A percentile compares a stretch with the other conserved stretches of the same genome.
Conservation (phyloP, 2,797 vertebrate species). For the Rhinophrynus dorsalis region DNA sequence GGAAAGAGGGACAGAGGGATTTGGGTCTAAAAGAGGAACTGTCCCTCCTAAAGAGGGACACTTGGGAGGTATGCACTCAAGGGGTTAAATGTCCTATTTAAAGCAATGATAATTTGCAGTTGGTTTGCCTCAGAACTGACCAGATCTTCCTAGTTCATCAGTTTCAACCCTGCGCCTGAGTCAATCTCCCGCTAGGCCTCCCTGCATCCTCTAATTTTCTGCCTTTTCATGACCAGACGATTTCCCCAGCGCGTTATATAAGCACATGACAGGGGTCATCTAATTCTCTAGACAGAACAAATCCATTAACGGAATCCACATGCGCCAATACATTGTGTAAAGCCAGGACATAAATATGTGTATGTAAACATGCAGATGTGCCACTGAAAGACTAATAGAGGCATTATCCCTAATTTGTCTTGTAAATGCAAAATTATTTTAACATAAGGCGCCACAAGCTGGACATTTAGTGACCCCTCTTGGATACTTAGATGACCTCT, state of each 20-base stretch:
- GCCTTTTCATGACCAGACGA: too few relatives aligned
- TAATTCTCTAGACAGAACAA: not conserved
- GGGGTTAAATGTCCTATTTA: too few relatives aligned
- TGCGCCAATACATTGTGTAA: not conserved
- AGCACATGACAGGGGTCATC: not conserved
- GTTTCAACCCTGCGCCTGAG: not conserved
- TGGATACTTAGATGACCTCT: not conserved
- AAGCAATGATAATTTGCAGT: too few relatives aligned
- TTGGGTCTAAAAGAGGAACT: too few relatives aligned
- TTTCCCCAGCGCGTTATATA: too few relatives aligned
- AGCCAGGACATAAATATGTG: not conserved
- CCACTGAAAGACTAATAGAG: not conserved
- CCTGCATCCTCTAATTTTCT: too few relatives aligned
- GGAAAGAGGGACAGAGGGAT: too few relatives aligned
- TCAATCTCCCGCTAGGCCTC: too few relatives aligned
- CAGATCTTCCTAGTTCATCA: too few relatives aligned
- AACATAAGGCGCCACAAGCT: not conserved
- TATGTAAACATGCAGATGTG: not conserved
- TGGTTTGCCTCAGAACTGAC: too few relatives aligned
- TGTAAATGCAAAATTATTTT: slow-evolving; percentile 1
- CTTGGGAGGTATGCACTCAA: too few relatives aligned
- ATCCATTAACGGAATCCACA: not conserved
- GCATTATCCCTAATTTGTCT: not conserved
- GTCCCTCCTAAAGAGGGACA: too few relatives aligned
- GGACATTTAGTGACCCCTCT: not conserved